phyloP scores from a whole-genome alignment of 2,888 invertebrate species.

The Xanthostigma xanthostigma region DNA sequence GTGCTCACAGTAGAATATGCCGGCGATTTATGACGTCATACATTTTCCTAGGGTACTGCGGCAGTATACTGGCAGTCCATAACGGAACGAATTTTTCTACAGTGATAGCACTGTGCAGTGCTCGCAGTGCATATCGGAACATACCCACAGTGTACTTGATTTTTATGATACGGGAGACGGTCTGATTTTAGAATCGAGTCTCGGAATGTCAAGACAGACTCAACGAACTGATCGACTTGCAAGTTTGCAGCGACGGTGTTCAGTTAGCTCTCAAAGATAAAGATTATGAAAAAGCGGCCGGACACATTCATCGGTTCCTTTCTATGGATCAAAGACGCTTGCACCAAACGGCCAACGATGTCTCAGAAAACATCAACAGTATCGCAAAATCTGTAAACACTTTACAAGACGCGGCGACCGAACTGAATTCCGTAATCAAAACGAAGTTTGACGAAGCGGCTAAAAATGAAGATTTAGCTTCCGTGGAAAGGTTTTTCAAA shows the following conservation, averaged over 20 bases:
- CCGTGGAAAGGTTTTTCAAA: constrained; percentile 90
- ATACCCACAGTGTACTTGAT: neutral
- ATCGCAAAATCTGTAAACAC: constrained; percentile 55
- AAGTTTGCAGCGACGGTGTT: constrained; percentile 94
- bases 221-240: constrained; percentile 86
- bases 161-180: constrained; percentile 2
- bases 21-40: too few relatives aligned
- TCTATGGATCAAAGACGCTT: constrained; percentile 79
- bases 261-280: constrained; percentile 84
- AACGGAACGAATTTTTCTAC: too few relatives aligned
- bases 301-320: constrained; percentile 85
- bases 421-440: constrained; percentile 53
- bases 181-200: constrained; percentile 56
- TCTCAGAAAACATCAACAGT: constrained; percentile 52
- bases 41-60: too few relatives aligned
- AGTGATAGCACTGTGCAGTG: too few relatives aligned
- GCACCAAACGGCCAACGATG: constrained; percentile 60
- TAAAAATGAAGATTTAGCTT: constrained; percentile 69
- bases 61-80: too few relatives aligned
- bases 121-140: too few relatives aligned
- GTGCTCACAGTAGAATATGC: too few relatives aligned
- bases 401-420: constrained; percentile 60
- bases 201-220: constrained; percentile 89
- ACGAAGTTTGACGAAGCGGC: constrained; percentile 86
- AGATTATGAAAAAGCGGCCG: constrained; percentile 94